A percentile compares a stretch with the other conserved stretches of the same genome.
phyloP scores from a whole-genome alignment of 2,797 vertebrate genomes.

The Manis pentadactyla region DNA sequence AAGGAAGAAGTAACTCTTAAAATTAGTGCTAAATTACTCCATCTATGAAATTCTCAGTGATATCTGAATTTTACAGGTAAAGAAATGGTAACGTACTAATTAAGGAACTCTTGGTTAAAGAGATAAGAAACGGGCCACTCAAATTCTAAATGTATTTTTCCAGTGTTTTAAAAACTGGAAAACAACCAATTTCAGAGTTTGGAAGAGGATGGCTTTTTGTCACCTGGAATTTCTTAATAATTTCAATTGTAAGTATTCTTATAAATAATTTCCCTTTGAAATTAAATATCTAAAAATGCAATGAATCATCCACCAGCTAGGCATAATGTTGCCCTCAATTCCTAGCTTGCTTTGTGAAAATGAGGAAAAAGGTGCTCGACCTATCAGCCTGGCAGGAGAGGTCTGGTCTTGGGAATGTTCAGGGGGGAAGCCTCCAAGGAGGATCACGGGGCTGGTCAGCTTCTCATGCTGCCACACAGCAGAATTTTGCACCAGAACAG shows the following conservation, averaged over 20 bases:
- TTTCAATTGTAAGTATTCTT: not conserved
- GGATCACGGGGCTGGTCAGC: not conserved
- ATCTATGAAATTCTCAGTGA: not conserved
- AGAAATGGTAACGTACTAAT: not conserved
- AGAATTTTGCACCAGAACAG: constrained; percentile 22
- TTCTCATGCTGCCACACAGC: not conserved
- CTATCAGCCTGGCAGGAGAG: not conserved
- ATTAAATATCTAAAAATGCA: not conserved
- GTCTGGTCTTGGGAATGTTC: not conserved
- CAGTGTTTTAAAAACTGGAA: constrained; percentile 25
- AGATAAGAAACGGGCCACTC: not conserved
- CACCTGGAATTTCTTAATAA: constrained; percentile 37
- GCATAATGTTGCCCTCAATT: not conserved
- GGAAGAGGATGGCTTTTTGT: not conserved
- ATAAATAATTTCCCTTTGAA: constrained; percentile 30
- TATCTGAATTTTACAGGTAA: constrained; percentile 24
- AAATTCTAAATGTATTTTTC: not conserved
- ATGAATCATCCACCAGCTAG: not conserved
- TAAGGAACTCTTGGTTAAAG: not conserved
- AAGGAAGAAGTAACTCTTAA: not conserved
- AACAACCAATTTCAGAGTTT: constrained; percentile 20
- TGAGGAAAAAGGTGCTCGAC: not conserved
- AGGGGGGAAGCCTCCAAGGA: not conserved
- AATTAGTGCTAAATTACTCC: not conserved
- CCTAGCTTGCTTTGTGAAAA: not conserved